A percentile compares a stretch with the other conserved stretches of the same genome.
Conservation (phyloP, 2,797 vertebrate species). For the Petrocephalus schoutedeni region DNA sequence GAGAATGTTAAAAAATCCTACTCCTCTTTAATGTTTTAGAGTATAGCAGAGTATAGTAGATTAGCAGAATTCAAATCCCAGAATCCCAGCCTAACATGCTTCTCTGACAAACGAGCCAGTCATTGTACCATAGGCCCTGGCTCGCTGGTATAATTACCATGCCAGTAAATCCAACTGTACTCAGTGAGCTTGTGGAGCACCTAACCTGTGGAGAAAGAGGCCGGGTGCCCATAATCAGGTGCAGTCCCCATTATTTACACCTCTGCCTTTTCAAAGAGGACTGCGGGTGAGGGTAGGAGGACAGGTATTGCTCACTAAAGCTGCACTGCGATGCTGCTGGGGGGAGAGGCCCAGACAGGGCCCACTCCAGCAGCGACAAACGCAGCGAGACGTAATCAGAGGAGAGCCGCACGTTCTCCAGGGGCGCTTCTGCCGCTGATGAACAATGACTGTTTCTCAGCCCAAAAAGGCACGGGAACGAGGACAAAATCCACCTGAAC, state of each 20-base stretch:
- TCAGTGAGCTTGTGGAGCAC: neutral
- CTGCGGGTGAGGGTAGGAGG: neutral
- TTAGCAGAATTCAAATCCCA: neutral
- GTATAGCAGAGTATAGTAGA: neutral
- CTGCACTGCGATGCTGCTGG: neutral
- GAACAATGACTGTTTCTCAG: neutral
- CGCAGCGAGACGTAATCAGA: neutral
- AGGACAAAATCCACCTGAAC: slow-evolving; percentile 8
- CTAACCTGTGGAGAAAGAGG: neutral
- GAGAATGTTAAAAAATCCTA: neutral
- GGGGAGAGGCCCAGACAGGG: neutral
- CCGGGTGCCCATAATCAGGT: neutral
- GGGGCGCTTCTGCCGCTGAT: neutral
- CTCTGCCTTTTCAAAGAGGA: neutral
- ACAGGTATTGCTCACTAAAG: neutral
- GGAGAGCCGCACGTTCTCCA: neutral
- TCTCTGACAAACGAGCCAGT: neutral
- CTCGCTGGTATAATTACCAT: neutral
- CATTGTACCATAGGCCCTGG: neutral
- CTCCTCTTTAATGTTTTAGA: neutral
- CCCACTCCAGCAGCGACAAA: neutral
- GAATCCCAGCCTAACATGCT: neutral
- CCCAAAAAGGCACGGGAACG: neutral
- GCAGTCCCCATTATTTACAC: neutral
- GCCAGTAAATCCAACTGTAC: neutral